Conservation (phyloP, 2,888 invertebrate species). For the Plutella xylostella region DNA sequence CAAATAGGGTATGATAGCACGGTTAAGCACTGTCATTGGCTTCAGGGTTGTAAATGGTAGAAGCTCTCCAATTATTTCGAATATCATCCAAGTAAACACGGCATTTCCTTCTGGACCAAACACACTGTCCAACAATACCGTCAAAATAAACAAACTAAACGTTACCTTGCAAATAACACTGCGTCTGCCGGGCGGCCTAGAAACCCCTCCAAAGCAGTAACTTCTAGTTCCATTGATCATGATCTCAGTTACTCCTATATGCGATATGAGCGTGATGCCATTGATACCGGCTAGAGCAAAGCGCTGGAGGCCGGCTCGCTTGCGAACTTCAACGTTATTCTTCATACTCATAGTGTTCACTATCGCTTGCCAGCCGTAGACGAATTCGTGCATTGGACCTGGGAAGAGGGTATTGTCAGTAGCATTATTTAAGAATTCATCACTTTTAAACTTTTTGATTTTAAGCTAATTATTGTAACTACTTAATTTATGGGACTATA, state of each 20-base stretch:
- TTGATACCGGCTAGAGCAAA: slow-evolving; percentile 62
- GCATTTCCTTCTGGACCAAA: too few species aligned
- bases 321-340: slow-evolving; percentile 60
- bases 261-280: slow-evolving; percentile 55
- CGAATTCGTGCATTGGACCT: slow-evolving; percentile 65
- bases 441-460: too few species aligned
- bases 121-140: too few species aligned
- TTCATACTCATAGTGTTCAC: slow-evolving; percentile 67
- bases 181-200: slow-evolving; percentile 50
- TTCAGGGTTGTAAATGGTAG: too few species aligned
- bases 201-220: slow-evolving; percentile 59
- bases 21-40: too few species aligned
- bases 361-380: slow-evolving; percentile 63
- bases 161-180: slow-evolving; percentile 57
- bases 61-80: too few species aligned
- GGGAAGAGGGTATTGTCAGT: too few species aligned
- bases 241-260: slow-evolving; percentile 60
- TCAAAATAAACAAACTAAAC: background rate
- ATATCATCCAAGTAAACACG: too few species aligned
- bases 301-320: slow-evolving; percentile 56
- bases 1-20: too few species aligned
- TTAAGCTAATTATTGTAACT: too few species aligned
- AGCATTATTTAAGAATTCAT: too few species aligned
- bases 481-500: too few species aligned
- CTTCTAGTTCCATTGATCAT: slow-evolving; percentile 60